Conservation (phyloP, 2,113 vertebrate species). For the Cottus gobio region DNA sequence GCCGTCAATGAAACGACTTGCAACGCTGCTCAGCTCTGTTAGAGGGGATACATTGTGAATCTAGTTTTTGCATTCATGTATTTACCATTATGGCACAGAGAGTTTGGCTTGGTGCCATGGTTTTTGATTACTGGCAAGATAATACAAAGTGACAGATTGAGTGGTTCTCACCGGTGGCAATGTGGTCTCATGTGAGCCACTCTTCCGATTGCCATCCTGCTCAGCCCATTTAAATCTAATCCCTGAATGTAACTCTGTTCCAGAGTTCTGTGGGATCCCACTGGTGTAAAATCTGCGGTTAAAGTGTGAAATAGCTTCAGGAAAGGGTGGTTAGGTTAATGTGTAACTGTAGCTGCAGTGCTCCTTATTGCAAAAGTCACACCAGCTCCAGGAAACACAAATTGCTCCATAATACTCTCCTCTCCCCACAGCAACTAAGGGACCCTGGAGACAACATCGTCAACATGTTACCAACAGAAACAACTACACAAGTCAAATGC, state of each 20-base stretch:
- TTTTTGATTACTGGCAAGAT: constrained; percentile 67
- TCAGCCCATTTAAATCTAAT: constrained; percentile 41
- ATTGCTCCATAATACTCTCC: background rate
- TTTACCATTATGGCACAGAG: constrained; percentile 31
- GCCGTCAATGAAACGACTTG: background rate
- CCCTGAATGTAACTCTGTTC: constrained; percentile 30
- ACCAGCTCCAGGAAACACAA: constrained; percentile 14
- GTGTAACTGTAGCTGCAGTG: constrained; percentile 28
- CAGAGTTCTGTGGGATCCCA: constrained; percentile 17
- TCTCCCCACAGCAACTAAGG: background rate
- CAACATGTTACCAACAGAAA: background rate
- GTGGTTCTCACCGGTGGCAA: constrained; percentile 46
- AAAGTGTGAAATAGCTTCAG: constrained; percentile 10
- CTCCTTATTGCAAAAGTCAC: background rate
- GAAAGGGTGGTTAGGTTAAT: constrained; percentile 8
- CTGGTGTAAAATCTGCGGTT: constrained; percentile 19
- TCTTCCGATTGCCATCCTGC: constrained; percentile 29
- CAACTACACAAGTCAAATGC: background rate
- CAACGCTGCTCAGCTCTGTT: background rate
- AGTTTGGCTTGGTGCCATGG: constrained; percentile 32
- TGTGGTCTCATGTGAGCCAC: constrained; percentile 48
- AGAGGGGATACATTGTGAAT: background rate
- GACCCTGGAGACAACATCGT: background rate
- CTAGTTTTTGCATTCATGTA: constrained; percentile 27
- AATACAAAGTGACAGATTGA: constrained; percentile 64